These are phyloP conservation scores for Collichthys lucidus DNA, from an alignment of 2,113 vertebrate genomes.

Conservation along the genomic window DNA sequence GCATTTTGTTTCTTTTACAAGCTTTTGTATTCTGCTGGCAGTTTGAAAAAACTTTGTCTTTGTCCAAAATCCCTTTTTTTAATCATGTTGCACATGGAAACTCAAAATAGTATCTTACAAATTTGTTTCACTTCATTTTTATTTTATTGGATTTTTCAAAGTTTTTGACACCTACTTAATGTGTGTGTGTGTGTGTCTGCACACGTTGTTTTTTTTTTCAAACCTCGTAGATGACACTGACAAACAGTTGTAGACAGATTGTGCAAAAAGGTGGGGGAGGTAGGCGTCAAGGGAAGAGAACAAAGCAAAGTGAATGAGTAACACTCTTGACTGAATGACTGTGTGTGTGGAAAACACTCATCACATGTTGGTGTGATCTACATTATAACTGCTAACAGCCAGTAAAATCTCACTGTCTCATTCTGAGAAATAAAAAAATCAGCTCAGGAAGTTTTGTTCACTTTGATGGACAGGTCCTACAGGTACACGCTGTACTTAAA, in stretches of 20 bases:
- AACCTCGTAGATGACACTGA: not conserved
- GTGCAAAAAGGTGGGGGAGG: not conserved
- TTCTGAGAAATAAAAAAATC: too few species aligned
- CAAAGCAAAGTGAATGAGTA: not conserved
- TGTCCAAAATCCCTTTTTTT: not conserved
- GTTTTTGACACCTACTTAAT: constrained; percentile 7
- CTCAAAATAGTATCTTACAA: constrained; percentile 10
- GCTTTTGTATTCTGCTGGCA: not conserved
- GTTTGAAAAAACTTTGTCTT: not conserved
- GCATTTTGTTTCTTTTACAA: not conserved
- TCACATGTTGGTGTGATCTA: not conserved
- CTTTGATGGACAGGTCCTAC: not conserved
- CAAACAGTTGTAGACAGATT: constrained; percentile 1
- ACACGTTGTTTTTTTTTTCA: constrained; percentile 11
- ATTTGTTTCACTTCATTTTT: not conserved
- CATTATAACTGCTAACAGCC: not conserved
- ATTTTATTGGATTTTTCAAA: constrained; percentile 31
- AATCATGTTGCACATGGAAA: constrained; percentile 4
- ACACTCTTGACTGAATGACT: constrained; percentile 9
- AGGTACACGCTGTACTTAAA: constrained; percentile 1
- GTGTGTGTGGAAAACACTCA: not conserved
- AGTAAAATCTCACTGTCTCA: constrained; percentile 2
- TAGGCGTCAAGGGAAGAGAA: not conserved
- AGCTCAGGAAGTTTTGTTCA: not conserved
- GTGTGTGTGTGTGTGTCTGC: not conserved